Evolutionary conservation across 2,888 invertebrate species (phyloP), one percentile per base, ranked within the genome.

Genomic region (Archips crataeganus): DNA sequence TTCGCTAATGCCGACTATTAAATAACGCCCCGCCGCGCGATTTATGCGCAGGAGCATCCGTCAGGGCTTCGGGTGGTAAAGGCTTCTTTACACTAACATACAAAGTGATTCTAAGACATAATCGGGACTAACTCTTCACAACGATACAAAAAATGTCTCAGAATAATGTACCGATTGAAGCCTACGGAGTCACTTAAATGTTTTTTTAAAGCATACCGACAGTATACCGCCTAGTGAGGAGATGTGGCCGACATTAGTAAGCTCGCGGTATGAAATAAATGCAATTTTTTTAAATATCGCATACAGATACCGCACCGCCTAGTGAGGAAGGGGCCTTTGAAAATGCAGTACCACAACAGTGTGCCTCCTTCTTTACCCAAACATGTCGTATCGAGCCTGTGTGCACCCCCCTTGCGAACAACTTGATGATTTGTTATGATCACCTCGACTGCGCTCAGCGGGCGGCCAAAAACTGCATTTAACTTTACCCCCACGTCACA

Each of bases 361-460:
- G 54, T 32, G 32, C 42, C 62, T 11, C 2, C 45, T 57, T n/a
- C 36, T 45, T 70, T 49, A 65, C 49, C 49, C 64, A 57, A 47
- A 64, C 49, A 61, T 23, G 54, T 54, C 54, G 15, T 9, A 32
- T 3, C 32, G 32, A 6, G 23, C 13, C 66, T 69, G 76, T 81
- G 79, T 80, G 77, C 70, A 60, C 76, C 64, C 77, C 75, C 75
- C 62, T 77, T 71, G 59, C n/a, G 57, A 84, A 84, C 83, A 84
- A 85, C 85, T 81, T 82, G 85, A 87, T 91, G 93, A 93, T 93
- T 93, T 93, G 93, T 93, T 92, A 90, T 91, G 92, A 92, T 92
- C 92, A 86, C 91, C 85, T 83, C 84, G 81, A 83, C 83, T 83
- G 85, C 84, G 83, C 93, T 80, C 93, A 87, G 89, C 91, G 87